These are phyloP conservation scores for Heliopora coerulea DNA, from an alignment of 92 coral and sea anemone genomes.

Conservation along the genomic window DNA sequence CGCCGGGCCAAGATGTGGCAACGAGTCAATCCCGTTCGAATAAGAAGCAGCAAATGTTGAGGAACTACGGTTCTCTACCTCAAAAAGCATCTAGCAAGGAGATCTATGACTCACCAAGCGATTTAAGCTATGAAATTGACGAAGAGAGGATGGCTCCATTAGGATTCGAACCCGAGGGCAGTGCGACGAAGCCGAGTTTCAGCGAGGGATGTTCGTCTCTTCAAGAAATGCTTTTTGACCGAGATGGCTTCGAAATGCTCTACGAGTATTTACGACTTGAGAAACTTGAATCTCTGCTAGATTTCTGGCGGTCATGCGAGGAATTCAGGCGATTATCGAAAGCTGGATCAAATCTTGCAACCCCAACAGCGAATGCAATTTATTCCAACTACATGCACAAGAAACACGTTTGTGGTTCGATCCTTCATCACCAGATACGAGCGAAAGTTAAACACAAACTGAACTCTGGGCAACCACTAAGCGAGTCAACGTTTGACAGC, in stretches of 20 bases:
- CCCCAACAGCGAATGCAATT: slow-evolving; percentile 74
- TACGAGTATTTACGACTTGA: slow-evolving; percentile 74
- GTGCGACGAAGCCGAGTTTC: slow-evolving; percentile 79
- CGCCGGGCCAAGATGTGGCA: slow-evolving; percentile 93
- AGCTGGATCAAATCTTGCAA: slow-evolving; percentile 65
- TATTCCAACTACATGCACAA: slow-evolving; percentile 76
- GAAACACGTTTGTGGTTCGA: slow-evolving; percentile 57
- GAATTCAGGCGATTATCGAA: slow-evolving; percentile 84
- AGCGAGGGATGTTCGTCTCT: slow-evolving; percentile 80
- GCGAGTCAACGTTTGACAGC: slow-evolving; percentile 59
- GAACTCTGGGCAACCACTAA: slow-evolving; percentile 35
- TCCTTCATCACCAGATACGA: slow-evolving; percentile 65
- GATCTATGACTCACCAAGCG: slow-evolving; percentile 58
- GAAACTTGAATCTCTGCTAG: slow-evolving; percentile 73
- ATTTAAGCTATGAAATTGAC: slow-evolving; percentile 53
- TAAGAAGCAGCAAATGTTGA: slow-evolving; percentile 56
- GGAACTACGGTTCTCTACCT: slow-evolving; percentile 55
- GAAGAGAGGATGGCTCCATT: slow-evolving; percentile 87
- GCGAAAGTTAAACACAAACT: slow-evolving; percentile 77
- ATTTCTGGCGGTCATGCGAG: slow-evolving; percentile 85
- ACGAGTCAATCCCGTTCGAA: slow-evolving; percentile 48
- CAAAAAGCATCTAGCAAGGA: slow-evolving; percentile 76
- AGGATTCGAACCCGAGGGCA: slow-evolving; percentile 98
- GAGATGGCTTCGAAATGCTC: slow-evolving; percentile 67
- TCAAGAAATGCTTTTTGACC: slow-evolving; percentile 68